A percentile compares a stretch with the other conserved stretches of the same genome.
These are phyloP conservation scores for Crambe crambe DNA, from an alignment of 37 sponge, comb jelly and placozoan species.

Conservation along the genomic window DNA sequence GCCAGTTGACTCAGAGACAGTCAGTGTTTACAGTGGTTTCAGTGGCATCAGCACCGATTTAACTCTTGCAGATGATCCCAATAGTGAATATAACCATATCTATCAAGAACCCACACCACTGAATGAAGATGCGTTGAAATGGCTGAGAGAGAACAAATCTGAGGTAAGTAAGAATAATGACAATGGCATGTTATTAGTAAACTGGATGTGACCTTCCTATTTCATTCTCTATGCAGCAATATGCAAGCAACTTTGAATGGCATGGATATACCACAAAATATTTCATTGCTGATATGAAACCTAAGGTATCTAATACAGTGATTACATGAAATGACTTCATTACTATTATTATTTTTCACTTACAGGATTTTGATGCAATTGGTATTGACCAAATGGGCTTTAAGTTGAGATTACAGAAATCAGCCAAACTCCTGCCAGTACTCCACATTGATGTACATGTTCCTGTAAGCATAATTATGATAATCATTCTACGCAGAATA, in stretches of 20 bases:
- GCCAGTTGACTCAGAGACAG: too few relatives aligned
- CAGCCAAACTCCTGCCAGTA: slow-evolving; percentile 52
- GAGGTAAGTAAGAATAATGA: slow-evolving; percentile 23
- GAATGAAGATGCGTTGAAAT: slow-evolving; percentile 1
- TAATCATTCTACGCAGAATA: too few relatives aligned
- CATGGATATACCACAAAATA: slow-evolving; percentile 53
- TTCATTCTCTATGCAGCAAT: too few relatives aligned
- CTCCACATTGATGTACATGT: slow-evolving; percentile 39
- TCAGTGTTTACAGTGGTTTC: too few relatives aligned
- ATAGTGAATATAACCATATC: too few relatives aligned
- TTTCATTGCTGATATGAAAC: slow-evolving; percentile 46
- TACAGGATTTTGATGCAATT: slow-evolving; percentile 70
- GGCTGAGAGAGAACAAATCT: slow-evolving; percentile 8
- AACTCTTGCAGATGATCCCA: too few relatives aligned
- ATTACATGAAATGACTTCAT: background rate
- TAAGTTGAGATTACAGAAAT: slow-evolving; percentile 48
- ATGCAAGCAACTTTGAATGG: slow-evolving; percentile 36
- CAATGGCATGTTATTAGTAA: too few relatives aligned
- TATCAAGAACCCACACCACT: too few relatives aligned
- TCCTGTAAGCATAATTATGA: slow-evolving; percentile 51
- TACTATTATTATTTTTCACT: too few relatives aligned
- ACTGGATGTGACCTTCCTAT: too few relatives aligned
- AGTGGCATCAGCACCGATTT: too few relatives aligned
- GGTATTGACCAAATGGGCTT: slow-evolving; percentile 65
- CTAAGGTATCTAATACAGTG: too few relatives aligned